phyloP scores from a whole-genome alignment of 1,140 invertebrate species.

The Diorhabda carinulata region DNA sequence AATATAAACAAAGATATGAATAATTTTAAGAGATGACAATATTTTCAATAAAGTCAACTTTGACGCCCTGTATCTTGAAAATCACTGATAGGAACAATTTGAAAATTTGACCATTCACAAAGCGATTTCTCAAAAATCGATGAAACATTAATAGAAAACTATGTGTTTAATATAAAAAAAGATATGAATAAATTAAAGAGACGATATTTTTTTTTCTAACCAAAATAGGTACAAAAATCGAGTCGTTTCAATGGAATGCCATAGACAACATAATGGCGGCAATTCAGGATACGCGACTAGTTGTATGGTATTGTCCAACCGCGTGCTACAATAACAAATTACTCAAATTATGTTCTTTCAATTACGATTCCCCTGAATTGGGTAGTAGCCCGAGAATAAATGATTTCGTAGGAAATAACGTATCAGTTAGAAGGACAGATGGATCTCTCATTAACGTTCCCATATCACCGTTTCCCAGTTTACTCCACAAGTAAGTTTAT shows the following conservation, averaged over 20 bases:
- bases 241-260: conserved; percentile 77
- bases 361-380: conserved; percentile 61
- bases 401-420: conserved; percentile 74
- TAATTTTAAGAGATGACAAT: no score
- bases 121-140: no score
- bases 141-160: not conserved
- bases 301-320: conserved; percentile 83
- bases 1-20: no score
- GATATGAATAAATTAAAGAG: not conserved
- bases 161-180: not conserved
- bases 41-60: no score
- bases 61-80: no score
- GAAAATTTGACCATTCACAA: no score
- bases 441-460: conserved; percentile 55
- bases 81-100: no score
- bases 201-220: conserved; percentile 20
- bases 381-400: conserved; percentile 74
- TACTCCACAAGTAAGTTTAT: conserved; percentile 44
- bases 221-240: conserved; percentile 66
- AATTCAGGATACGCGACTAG: conserved; percentile 74
- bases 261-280: conserved; percentile 79
- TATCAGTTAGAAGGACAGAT: conserved; percentile 56
- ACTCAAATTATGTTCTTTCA: conserved; percentile 49
- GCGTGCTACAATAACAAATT: conserved; percentile 72
- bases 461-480: conserved; percentile 53